A percentile compares a stretch with the other conserved stretches of the same genome.
phyloP scores from a whole-genome alignment of 2,888 invertebrate genomes.

The Rhogogaster chlorosoma region DNA sequence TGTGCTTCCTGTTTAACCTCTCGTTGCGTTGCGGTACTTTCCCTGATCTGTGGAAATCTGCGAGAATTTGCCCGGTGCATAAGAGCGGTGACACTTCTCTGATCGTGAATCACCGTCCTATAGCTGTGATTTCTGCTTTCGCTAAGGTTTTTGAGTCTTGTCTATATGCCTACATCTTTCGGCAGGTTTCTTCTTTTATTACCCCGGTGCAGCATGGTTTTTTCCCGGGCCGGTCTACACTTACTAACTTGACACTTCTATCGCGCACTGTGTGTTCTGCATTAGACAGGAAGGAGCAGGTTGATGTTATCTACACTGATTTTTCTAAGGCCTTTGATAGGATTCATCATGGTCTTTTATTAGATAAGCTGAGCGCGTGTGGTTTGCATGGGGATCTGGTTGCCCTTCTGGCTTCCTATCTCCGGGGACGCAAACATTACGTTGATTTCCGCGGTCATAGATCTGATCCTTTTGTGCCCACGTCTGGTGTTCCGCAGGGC shows the following conservation, averaged over 20 bases:
- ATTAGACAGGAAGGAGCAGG: constrained; percentile 27
- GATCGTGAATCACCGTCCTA: background rate
- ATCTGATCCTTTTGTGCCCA: background rate
- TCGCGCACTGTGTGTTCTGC: constrained; percentile 27
- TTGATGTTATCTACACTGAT: constrained; percentile 54
- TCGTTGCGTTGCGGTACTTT: too few species aligned
- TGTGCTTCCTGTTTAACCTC: too few species aligned
- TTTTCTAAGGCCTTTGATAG: constrained; percentile 54
- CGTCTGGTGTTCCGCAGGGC: background rate
- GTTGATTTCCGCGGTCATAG: background rate
- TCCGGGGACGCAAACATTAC: background rate
- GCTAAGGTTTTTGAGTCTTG: too few species aligned
- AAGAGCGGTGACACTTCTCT: background rate
- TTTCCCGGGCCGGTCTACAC: constrained; percentile 45
- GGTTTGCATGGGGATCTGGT: background rate
- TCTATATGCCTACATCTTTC: background rate
- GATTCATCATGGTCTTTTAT: background rate
- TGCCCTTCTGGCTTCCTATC: background rate
- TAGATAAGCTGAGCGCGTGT: too few species aligned
- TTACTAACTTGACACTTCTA: constrained; percentile 49
- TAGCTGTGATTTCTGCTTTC: too few species aligned
- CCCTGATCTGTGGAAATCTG: background rate
- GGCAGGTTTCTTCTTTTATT: background rate
- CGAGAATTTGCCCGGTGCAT: background rate
- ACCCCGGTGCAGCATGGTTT: constrained; percentile 52